Evolutionary conservation across 2,797 vertebrate species (phyloP).

Genomic region (Luscinia megarhynchos): DNA sequence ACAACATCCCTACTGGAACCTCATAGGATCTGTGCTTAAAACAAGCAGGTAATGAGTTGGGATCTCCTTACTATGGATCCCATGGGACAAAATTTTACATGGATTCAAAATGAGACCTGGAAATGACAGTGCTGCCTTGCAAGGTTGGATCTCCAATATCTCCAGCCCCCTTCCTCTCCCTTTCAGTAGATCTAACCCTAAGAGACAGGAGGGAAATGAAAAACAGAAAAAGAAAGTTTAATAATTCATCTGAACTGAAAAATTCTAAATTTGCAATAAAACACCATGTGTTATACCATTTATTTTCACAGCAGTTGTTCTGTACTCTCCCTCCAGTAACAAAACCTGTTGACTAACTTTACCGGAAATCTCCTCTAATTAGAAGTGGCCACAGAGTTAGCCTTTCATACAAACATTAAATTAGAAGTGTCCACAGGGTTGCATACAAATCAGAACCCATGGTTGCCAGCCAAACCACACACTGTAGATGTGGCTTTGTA

Average conservation of each 20-base stretch:
- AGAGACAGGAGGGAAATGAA: not conserved
- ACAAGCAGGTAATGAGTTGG: accelerated
- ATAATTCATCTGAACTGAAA: not conserved
- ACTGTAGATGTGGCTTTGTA: slow-evolving; percentile 43
- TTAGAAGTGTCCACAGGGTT: slow-evolving; percentile 58
- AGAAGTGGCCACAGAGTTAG: slow-evolving; percentile 29
- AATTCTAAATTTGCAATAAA: not conserved
- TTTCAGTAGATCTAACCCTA: not conserved
- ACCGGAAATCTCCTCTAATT: slow-evolving; percentile 42
- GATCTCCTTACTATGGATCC: not conserved
- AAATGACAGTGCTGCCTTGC: not conserved
- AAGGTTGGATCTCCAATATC: not conserved
- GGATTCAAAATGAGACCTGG: not conserved
- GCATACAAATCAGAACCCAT: slow-evolving; percentile 45
- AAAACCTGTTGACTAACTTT: slow-evolving; percentile 10
- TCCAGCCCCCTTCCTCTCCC: not conserved
- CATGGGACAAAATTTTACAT: not conserved
- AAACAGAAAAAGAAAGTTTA: not conserved
- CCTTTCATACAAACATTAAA: slow-evolving; percentile 24
- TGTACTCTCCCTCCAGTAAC: not conserved
- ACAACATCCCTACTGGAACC: not conserved
- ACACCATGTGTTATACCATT: accelerated
- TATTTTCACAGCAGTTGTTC: not conserved
- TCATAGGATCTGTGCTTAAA: not conserved
- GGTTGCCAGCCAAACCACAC: slow-evolving; percentile 53